Evolutionary conservation across 2,113 vertebrate genomes (phyloP), one percentile per base, ranked within the genome.

Genomic region (Burhinus bistriatus): DNA sequence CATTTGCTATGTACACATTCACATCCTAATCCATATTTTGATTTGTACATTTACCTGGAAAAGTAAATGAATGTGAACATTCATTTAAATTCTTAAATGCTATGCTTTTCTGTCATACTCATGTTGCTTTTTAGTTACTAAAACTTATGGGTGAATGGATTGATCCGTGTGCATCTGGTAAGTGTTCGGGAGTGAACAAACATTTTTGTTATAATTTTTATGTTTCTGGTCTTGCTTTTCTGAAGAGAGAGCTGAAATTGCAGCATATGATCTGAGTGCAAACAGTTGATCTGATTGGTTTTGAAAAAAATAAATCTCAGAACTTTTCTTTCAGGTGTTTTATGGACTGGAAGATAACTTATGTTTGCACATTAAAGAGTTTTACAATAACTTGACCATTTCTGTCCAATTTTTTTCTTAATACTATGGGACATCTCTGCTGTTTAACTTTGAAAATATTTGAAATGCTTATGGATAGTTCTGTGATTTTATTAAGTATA

Each of bases 361-460:
- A 10, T 2, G 3, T 57, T 79, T 83, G 4, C 42, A 26, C 18
- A 9, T 59, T 42, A 17, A 34, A 54, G 18, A 58, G 7, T 62
- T 90, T 70, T 71, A 11, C 51, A 45, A 15, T 57, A 64, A 34
- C 0, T 30, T 30, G 7, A 57, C 0, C 4, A 8, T 58, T 45
- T 83, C 4, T 69, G 11, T 52, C 15, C 1, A 6, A 9, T 30
- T 34, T 71, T 54, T 71, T 59, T 23, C 8, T 51, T 76, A 47
- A 30, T 51, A 17, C 1, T 49, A 0, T 25, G 8, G 14, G 7
- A 0, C 8, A 57, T 47, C 17, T 23, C 29, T 86, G 5, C 5
- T 83, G 4, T 70, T 66, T 45, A 87, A 65, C 84, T 58, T 47
- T 32, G 19, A 72, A 84, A 82, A 69, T 42, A 75, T 59, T 73